Evolutionary conservation across 2,113 vertebrate species (phyloP).

Genomic region (Donacobius atricapilla): DNA sequence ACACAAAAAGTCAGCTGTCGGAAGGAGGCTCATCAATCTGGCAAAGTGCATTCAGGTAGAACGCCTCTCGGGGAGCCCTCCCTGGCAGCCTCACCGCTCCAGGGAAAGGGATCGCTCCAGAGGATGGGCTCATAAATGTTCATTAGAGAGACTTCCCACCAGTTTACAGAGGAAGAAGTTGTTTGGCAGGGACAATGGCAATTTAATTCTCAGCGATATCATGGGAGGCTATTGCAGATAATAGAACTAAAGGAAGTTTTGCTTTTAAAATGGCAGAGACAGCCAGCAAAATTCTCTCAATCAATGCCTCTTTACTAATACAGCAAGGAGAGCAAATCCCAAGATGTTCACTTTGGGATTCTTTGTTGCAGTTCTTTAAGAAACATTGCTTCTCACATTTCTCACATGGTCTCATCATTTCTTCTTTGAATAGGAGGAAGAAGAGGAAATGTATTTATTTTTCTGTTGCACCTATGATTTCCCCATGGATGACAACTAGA

Average conservation of each 20-base stretch:
- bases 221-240: conserved; percentile 60
- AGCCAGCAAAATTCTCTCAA: neutral
- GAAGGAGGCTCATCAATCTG: conserved; percentile 79
- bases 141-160: conserved; percentile 72
- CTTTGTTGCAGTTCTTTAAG: neutral
- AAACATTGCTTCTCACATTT: neutral
- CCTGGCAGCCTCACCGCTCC: conserved; percentile 47
- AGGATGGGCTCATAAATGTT: conserved; percentile 63
- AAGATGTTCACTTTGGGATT: neutral
- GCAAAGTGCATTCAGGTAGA: conserved; percentile 71
- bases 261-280: neutral
- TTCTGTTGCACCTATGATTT: neutral
- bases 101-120: conserved; percentile 29
- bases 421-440: neutral
- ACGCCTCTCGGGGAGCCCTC: conserved; percentile 54
- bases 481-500: neutral
- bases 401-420: neutral
- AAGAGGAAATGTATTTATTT: neutral
- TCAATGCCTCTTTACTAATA: neutral
- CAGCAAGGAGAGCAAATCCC: neutral
- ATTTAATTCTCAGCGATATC: conserved; percentile 76
- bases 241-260: conserved; percentile 3
- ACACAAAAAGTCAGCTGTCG: conserved; percentile 85
- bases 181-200: conserved; percentile 22
- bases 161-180: conserved; percentile 71